These are phyloP conservation scores for Epinephelus cyanopodus DNA, from an alignment of 2,113 vertebrate genomes.

Conservation along the genomic window DNA sequence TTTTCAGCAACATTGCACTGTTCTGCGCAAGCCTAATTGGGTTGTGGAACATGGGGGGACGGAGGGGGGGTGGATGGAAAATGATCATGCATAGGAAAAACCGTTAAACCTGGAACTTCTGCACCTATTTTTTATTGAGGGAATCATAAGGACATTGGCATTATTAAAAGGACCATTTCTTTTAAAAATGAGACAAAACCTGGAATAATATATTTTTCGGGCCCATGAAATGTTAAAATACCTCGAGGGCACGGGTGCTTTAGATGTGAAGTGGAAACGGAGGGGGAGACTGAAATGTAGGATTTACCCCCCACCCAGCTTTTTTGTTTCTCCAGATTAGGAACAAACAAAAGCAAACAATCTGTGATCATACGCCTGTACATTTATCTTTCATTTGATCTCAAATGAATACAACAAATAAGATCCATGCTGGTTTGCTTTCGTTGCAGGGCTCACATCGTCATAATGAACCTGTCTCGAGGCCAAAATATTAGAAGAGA, in stretches of 20 bases:
- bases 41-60: slow-evolving; percentile 50
- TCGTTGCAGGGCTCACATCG: slow-evolving; percentile 51
- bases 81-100: slow-evolving; percentile 25
- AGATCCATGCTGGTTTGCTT: slow-evolving; percentile 45
- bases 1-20: slow-evolving; percentile 64
- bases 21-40: slow-evolving; percentile 74
- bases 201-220: not conserved
- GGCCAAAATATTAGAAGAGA: slow-evolving; percentile 7
- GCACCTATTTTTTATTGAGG: slow-evolving; percentile 21
- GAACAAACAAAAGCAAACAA: slow-evolving; percentile 31
- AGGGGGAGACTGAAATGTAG: not conserved
- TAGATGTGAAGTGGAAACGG: not conserved
- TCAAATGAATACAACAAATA: slow-evolving; percentile 41
- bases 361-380: slow-evolving; percentile 39
- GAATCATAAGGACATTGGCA: slow-evolving; percentile 26
- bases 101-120: slow-evolving; percentile 43
- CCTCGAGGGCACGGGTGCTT: not conserved
- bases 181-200: not conserved
- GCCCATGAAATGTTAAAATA: not conserved
- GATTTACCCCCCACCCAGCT: not conserved
- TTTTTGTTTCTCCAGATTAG: not conserved
- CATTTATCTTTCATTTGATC: slow-evolving; percentile 62
- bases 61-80: not conserved
- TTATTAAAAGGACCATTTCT: slow-evolving; percentile 14
- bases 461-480: slow-evolving; percentile 30